Evolutionary conservation across 2,888 invertebrate genomes (phyloP), one percentile per base, ranked within the genome.

Genomic region (Prosapia bicincta): DNA sequence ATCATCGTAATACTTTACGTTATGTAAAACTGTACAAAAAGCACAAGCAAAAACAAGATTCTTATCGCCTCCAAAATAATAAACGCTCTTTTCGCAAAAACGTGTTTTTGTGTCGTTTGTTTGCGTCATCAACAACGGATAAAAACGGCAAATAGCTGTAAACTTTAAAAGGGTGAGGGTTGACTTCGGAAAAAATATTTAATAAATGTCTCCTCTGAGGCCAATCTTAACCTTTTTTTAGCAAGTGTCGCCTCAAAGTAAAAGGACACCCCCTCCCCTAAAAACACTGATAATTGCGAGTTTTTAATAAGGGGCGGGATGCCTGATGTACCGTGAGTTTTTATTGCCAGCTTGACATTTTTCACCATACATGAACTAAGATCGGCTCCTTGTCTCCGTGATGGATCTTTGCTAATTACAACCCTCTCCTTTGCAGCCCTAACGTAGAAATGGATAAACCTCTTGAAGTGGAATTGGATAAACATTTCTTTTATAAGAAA

Each of bases 171-270:
- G 38, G 38, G 38, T 38, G 38, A 3, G 38, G 38, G 38, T 13
- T 28, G 38, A 38, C 38, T 38, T 38, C 15, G 38, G 10, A 38
- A 74, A 77, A 78, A 79, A 78, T 79, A 79, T 79, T 81, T 80
- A 79, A 81, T 81, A 80, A 82, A 82, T 82, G 81, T 81, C 81
- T 81, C 82, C 82, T 81, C 79, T 43, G 82, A 82, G 82, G 81
- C 79, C 80, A 80, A 82, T 82, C 81, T 81, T 82, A 82, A 82
- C 82, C 82, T 82, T 82, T 82, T 81, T 82, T 74, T 74, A 28
- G 72, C 69, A 23, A 28, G 38, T 81, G 78, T 78, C 78, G 77
- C 72, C 66, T 66, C 13, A 13, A 38, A 66, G 74, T 71, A 15
- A 73, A 77, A 77, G 75, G 76, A 72, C 72, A 76, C 69, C 28